These are phyloP conservation scores for Petrolisthes cinctipes DNA, from an alignment of 2,888 invertebrate species.

Conservation along the genomic window DNA sequence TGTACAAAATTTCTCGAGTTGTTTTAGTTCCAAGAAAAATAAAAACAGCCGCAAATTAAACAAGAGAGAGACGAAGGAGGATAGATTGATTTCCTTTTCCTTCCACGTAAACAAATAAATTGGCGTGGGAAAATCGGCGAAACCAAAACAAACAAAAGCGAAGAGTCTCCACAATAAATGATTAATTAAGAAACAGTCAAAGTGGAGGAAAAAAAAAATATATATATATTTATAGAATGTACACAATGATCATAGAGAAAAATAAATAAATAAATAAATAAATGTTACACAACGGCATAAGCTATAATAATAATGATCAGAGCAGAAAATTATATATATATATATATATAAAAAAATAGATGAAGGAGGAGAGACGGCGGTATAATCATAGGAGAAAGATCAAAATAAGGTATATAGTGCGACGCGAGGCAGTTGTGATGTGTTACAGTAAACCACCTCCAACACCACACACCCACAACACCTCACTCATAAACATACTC, in stretches of 20 bases:
- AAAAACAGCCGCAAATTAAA: not conserved
- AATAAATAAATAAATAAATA: too few species aligned
- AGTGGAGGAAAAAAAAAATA: not conserved
- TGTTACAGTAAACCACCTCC: too few species aligned
- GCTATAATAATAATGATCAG: too few species aligned
- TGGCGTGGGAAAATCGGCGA: not conserved
- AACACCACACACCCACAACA: too few species aligned
- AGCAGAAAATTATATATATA: too few species aligned
- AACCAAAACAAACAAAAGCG: not conserved
- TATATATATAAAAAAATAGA: too few species aligned
- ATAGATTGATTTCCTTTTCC: not conserved
- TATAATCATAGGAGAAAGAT: too few species aligned
- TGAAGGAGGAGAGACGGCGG: too few species aligned
- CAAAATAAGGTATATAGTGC: too few species aligned
- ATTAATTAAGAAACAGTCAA: not conserved
- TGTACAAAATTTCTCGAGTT: not conserved
- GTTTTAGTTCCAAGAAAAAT: not conserved
- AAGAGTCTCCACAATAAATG: not conserved
- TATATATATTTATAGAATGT: not conserved
- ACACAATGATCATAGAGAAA: not conserved
- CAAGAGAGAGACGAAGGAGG: constrained; percentile 3
- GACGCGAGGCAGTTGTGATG: too few species aligned
- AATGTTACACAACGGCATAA: too few species aligned
- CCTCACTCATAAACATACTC: too few species aligned
- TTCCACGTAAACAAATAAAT: not conserved